phyloP scores from a whole-genome alignment of 2,888 invertebrate species.

The Ceramica pisi region DNA sequence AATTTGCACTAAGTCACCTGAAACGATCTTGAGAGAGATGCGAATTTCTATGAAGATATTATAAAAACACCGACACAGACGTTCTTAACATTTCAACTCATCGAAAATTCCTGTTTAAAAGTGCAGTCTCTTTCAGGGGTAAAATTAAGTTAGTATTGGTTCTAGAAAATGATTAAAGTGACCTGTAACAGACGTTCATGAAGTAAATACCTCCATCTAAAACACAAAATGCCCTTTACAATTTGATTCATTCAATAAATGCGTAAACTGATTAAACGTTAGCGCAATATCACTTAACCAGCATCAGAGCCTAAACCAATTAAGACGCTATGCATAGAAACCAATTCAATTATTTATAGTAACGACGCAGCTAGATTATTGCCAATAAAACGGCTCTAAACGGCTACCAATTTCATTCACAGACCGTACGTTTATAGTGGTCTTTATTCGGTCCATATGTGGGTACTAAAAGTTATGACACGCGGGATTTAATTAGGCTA shows the following conservation, averaged over 20 bases:
- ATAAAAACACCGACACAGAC: no score
- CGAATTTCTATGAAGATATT: no score
- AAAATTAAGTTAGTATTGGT: no score
- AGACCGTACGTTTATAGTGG: conserved; percentile 51
- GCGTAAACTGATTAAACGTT: not conserved
- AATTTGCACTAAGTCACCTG: no score
- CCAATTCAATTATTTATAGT: conserved; percentile 55
- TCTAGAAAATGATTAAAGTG: no score
- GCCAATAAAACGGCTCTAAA: conserved; percentile 40
- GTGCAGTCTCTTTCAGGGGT: no score
- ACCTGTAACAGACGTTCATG: not conserved
- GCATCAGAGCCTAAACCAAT: conserved; percentile 9
- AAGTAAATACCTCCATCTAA: not conserved
- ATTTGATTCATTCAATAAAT: not conserved
- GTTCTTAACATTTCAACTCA: no score
- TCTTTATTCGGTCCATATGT: conserved; percentile 66
- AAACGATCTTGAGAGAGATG: no score
- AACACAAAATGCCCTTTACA: not conserved
- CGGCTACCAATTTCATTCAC: conserved; percentile 65
- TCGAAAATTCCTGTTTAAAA: no score
- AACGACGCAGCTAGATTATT: conserved; percentile 38
- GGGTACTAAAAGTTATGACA: conserved; percentile 65
- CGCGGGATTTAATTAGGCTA: conserved; percentile 63
- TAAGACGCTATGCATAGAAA: conserved; percentile 5
- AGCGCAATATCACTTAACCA: conserved; percentile 5